Conservation (phyloP, 2,113 vertebrate species). For the Petrocephalus zakoni region DNA sequence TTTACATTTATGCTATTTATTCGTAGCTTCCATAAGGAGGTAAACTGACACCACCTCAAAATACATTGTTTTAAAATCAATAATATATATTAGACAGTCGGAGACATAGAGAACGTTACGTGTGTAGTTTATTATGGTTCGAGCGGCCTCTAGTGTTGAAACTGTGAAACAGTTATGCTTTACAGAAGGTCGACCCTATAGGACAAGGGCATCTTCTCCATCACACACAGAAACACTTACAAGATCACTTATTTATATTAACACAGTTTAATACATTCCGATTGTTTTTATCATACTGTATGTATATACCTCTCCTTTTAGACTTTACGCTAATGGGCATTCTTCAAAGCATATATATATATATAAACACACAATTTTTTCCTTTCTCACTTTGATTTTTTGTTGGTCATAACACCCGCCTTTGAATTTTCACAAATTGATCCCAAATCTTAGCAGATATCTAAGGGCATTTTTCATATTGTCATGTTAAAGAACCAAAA, state of each 20-base stretch:
- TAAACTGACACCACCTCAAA: neutral
- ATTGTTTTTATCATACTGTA: neutral
- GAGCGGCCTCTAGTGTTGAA: slow-evolving; percentile 49
- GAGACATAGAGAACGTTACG: neutral
- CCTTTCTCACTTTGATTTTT: neutral
- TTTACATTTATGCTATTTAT: neutral
- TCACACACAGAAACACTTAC: neutral
- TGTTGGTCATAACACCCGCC: neutral
- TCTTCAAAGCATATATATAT: neutral
- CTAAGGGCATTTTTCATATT: too few relatives aligned
- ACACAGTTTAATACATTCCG: neutral
- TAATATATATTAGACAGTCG: neutral
- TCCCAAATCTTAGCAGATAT: too few relatives aligned
- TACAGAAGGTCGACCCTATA: neutral
- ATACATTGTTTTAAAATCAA: neutral
- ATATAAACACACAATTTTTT: neutral
- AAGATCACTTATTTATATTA: neutral
- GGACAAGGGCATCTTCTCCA: neutral
- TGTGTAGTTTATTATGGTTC: slow-evolving; percentile 27
- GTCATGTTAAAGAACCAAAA: neutral
- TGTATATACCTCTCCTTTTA: neutral
- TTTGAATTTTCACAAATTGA: neutral
- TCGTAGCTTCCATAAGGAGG: neutral
- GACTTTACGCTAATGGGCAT: neutral
- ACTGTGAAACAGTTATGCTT: neutral